Evolutionary conservation across 2,797 vertebrate species (phyloP).

Genomic region (Otus scops): DNA sequence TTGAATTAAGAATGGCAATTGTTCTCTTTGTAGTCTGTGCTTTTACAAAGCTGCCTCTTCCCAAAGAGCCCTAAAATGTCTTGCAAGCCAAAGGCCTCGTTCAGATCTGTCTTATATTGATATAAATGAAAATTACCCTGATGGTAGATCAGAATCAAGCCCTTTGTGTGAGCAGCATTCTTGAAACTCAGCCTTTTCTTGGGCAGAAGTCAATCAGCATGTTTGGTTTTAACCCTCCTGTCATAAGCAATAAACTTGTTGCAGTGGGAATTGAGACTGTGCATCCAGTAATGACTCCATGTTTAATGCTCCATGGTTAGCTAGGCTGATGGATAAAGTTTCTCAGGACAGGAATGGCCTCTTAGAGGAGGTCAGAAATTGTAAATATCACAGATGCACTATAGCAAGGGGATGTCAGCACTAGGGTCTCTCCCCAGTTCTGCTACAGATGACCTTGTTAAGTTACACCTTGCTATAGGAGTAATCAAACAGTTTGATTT

Average conservation of each 20-base stretch:
- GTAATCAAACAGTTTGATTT: not conserved
- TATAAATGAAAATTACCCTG: constrained; percentile 13
- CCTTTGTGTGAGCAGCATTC: constrained; percentile 22
- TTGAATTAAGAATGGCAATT: not conserved
- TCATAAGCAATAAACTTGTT: constrained; percentile 20
- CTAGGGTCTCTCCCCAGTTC: not conserved
- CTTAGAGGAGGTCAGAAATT: not conserved
- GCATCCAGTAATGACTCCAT: not conserved
- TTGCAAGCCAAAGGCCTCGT: not conserved
- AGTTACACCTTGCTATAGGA: not conserved
- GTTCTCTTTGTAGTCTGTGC: not conserved
- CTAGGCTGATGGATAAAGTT: not conserved
- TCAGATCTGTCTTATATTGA: not conserved
- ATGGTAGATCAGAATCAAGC: constrained; percentile 16
- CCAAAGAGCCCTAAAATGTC: not conserved
- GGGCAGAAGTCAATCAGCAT: constrained; percentile 36
- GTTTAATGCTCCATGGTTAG: not conserved
- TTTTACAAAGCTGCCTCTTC: not conserved
- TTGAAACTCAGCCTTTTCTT: constrained; percentile 38
- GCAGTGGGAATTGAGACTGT: not conserved
- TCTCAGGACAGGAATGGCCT: not conserved
- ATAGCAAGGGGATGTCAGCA: not conserved
- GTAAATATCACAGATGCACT: not conserved
- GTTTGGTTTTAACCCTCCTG: constrained; percentile 28
- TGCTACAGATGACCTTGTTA: not conserved